Evolutionary conservation across 2,888 invertebrate species (phyloP), one percentile per base, ranked within the genome.

Genomic region (Phorcus lineatus): DNA sequence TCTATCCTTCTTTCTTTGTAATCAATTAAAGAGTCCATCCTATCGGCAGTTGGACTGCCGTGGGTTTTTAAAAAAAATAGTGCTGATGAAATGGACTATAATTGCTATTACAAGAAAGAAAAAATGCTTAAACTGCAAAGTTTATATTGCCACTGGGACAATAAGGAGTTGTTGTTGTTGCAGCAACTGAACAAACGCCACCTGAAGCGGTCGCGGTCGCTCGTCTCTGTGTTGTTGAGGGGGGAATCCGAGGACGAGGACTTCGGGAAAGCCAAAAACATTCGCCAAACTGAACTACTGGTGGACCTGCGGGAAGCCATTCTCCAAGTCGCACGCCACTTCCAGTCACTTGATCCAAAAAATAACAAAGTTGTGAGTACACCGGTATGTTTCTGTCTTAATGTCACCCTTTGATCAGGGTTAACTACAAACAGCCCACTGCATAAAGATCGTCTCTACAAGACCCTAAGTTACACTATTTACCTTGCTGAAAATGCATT

Each of bases 271-370:
- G 97, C 96, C 83, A 99, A 99, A 94, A 99, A 99, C 94, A 97
- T 99, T 77, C 96, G 97, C 84, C 99, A 99, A 94, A 99, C 99
- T 81, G 99, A 99, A 94, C 96, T 99, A 90, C 94, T 99, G 86
- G 98, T 99, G n/a, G 99, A 99, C 94, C 94, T 99, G 78, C 95
- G 99, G 87, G 99, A 99, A 94, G 97, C 98, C 47, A 98, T 99
- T 88, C 94, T 98, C 79, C 98, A 97, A 94, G 96, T 97, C 83
- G 97, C 98, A 28, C 95, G 98, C 47, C 99, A 99, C 94, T 99
- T 99, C 93, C 95, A 98, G 86, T 96, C 97, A 81, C 95, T 97
- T 62, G 98, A 99, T 94, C 97, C 97, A 53, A 97, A 94, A 93
- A 91, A 94, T 86, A 94, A 95, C 77, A 96, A 96, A 91, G 89